A percentile compares a stretch with the other conserved stretches of the same genome.
Evolutionary conservation across 2,797 vertebrate genomes (phyloP).

Genomic region (Sebastes dallii): DNA sequence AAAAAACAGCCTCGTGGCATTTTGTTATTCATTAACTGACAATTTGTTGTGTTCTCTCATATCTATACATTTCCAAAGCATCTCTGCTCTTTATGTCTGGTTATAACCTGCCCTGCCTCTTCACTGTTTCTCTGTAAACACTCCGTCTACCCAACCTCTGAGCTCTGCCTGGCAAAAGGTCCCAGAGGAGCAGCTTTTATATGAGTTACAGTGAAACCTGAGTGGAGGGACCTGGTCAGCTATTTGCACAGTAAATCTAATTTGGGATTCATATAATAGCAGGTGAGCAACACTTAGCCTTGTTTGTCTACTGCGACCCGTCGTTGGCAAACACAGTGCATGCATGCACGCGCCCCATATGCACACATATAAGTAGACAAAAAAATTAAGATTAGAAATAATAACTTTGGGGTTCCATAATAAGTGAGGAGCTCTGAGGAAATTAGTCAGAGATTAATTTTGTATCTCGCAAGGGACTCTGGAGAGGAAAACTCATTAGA

Average conservation of each 20-base stretch:
- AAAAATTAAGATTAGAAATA: constrained; percentile 1
- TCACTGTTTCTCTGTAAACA: constrained; percentile 34
- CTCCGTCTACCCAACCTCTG: not conserved
- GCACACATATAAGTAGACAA: not conserved
- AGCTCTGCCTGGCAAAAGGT: constrained; percentile 22
- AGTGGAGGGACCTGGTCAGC: constrained; percentile 26
- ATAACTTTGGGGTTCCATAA: constrained; percentile 25
- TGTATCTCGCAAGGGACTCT: constrained; percentile 11
- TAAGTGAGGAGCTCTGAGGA: constrained; percentile 31
- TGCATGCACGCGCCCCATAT: not conserved
- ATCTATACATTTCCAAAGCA: not conserved
- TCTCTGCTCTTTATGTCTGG: not conserved
- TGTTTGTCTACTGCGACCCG: constrained; percentile 22
- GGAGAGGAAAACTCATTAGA: constrained; percentile 32
- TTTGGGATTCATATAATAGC: constrained; percentile 42
- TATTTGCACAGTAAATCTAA: constrained; percentile 61
- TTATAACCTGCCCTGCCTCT: not conserved
- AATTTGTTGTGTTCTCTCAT: not conserved
- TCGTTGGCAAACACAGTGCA: not conserved
- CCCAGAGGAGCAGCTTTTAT: constrained; percentile 46
- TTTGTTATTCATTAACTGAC: not conserved
- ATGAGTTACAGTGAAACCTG: constrained; percentile 58
- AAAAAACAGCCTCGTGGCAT: not conserved
- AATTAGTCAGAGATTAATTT: constrained; percentile 48
- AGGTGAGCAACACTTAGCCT: constrained; percentile 37